Evolutionary conservation across 2,113 vertebrate genomes (phyloP).

Genomic region (rabbit (Oryctolagus cuniculus)): DNA sequence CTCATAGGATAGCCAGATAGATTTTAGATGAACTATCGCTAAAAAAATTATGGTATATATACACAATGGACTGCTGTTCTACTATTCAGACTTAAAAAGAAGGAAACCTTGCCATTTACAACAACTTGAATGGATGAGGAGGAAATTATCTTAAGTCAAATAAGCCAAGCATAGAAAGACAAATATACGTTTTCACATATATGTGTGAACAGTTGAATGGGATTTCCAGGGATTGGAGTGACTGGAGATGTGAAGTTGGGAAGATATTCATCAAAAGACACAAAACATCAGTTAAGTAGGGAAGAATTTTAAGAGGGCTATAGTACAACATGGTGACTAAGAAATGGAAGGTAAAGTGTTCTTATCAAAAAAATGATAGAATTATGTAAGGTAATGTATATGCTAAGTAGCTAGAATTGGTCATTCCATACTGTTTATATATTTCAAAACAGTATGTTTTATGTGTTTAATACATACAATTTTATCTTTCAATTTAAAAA

Average conservation of each 20-base stretch:
- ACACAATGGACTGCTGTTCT: too few species aligned
- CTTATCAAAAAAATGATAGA: neutral
- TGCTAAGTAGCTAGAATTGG: neutral
- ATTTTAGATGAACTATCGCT: slow-evolving; percentile 30
- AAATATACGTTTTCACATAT: neutral
- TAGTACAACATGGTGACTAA: neutral
- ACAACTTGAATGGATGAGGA: too few species aligned
- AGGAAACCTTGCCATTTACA: too few species aligned
- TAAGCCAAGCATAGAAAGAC: neutral
- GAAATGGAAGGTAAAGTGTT: too few species aligned
- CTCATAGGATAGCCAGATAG: neutral
- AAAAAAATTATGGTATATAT: neutral
- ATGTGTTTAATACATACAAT: neutral
- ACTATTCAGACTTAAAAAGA: too few species aligned
- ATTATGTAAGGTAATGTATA: too few species aligned
- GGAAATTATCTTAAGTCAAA: too few species aligned
- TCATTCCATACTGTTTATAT: neutral
- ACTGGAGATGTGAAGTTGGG: neutral
- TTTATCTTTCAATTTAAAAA: neutral
- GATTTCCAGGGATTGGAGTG: too few species aligned
- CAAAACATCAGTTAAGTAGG: neutral
- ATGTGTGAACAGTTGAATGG: neutral
- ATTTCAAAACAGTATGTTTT: neutral
- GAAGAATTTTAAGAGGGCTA: neutral
- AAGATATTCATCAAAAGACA: neutral